Base-by-base conservation (phyloP, 2,797 vertebrate genomes). In the Enteromius fasciolatus region DNA sequence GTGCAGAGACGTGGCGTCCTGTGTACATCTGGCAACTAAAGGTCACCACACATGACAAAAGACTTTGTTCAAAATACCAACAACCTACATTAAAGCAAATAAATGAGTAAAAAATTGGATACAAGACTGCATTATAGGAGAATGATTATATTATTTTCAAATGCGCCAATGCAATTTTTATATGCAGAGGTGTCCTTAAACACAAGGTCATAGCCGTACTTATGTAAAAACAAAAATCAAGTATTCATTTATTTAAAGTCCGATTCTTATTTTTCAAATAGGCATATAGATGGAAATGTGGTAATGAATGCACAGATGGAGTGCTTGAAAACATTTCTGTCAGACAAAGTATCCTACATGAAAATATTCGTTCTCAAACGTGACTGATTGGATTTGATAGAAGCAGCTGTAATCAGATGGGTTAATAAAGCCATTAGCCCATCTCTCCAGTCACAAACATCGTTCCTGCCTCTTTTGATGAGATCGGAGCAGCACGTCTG, bases 21-120 rank as follows among this genome's bases (percentile, higher is more conserved):
- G 86, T 84, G 76, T 25, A 84, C 80, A 36, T 87, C 86, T 84
- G 69, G 88, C 88, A 78, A 41, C 84, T 89, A 92, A 94, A 95
- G 93, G 94, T 94, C 93, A 91, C 91, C 89, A 88, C 91, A 94
- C 3, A 93, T 93, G 92, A 93, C 93, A 92, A 91, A 91, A 87
- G 74, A 46, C 92, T 86, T 92, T 91, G 80, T 39, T 76, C 86
- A 48, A 93, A 92, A 91, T 90, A 88, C 89, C 89, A 90, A 87
- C 87, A 88, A 75, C 50, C 85, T 84, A 86, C 84, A 83, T 89
- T 88, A 85, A 77, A 77, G 41, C 74, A 80, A 78, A 50, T 41
- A 57, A 79, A 31, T 63, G 5, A 28, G 69, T 69, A 63, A 20
- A 75, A 54, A 79, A 68, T 33, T 15, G 63, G 69, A 80, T 87